Evolutionary conservation across 1,140 invertebrate species (phyloP).

Genomic region (Zaprionus capensis): DNA sequence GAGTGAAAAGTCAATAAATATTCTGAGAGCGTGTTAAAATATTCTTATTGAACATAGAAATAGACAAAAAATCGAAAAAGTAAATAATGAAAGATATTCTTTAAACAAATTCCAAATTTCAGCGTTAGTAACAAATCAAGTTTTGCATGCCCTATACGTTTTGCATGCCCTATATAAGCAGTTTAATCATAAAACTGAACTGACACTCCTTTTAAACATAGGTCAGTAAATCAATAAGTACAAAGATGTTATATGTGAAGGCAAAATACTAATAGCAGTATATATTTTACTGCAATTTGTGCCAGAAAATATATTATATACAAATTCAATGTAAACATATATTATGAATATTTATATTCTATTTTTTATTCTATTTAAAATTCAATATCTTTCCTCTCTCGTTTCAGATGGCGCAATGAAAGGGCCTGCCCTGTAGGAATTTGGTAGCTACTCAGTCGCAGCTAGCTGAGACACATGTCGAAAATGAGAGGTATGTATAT

Average conservation of each 20-base stretch:
- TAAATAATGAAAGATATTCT: background rate
- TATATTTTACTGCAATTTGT: background rate
- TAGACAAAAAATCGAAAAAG: background rate
- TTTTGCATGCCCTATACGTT: too few species aligned
- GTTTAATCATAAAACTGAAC: background rate
- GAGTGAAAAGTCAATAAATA: slow-evolving; percentile 6
- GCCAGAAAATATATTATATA: too few species aligned
- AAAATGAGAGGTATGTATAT: slow-evolving; percentile 69
- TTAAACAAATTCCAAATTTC: too few species aligned
- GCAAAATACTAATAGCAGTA: too few species aligned
- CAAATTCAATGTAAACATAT: too few species aligned
- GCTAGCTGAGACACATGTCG: slow-evolving; percentile 49
- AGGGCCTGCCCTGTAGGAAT: slow-evolving; percentile 33
- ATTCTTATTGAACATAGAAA: background rate
- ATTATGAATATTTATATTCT: background rate
- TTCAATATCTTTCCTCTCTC: background rate
- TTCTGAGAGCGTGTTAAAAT: background rate
- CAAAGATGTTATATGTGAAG: background rate
- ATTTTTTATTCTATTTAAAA: background rate
- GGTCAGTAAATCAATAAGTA: background rate
- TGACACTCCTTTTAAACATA: background rate
- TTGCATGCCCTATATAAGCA: background rate
- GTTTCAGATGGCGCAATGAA: slow-evolving; percentile 61
- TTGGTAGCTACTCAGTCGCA: slow-evolving; percentile 31
- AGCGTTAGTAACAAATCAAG: too few species aligned